Conservation (phyloP, 2,797 vertebrate genomes). For the Coreius guichenoti region DNA sequence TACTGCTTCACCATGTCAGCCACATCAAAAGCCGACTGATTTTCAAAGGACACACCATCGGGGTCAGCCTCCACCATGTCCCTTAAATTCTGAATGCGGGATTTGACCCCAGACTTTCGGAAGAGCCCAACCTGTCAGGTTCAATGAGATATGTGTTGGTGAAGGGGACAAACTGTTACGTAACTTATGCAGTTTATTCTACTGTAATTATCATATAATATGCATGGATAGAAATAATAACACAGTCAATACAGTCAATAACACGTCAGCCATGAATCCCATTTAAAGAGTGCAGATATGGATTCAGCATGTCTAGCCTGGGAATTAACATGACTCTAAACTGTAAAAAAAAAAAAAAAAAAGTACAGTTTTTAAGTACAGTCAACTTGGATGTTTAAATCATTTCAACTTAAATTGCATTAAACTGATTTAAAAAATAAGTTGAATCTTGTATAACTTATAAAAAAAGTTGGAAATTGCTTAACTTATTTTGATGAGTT, state of each 20-base stretch:
- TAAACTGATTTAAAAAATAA: too few relatives aligned
- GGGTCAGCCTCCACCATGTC: conserved; percentile 86
- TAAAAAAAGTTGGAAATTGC: too few relatives aligned
- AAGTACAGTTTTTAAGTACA: too few relatives aligned
- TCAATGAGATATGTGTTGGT: neutral
- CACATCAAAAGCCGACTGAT: conserved; percentile 88
- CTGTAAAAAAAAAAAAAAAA: too few relatives aligned
- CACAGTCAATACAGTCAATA: too few relatives aligned
- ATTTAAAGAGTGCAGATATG: neutral
- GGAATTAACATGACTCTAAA: neutral
- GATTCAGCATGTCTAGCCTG: neutral
- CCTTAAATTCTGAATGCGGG: conserved; percentile 85
- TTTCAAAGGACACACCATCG: conserved; percentile 76
- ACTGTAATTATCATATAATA: neutral
- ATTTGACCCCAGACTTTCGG: conserved; percentile 88
- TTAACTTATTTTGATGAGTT: too few relatives aligned
- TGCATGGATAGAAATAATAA: neutral
- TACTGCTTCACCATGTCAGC: conserved; percentile 93
- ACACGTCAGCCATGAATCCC: neutral
- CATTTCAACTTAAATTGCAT: too few relatives aligned
- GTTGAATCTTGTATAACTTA: too few relatives aligned
- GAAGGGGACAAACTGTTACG: neutral
- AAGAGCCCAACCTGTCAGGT: conserved; percentile 85
- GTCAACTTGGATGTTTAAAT: too few relatives aligned
- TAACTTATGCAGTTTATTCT: neutral